phyloP scores from a whole-genome alignment of 2,113 vertebrate species.

The Daboia siamensis region DNA sequence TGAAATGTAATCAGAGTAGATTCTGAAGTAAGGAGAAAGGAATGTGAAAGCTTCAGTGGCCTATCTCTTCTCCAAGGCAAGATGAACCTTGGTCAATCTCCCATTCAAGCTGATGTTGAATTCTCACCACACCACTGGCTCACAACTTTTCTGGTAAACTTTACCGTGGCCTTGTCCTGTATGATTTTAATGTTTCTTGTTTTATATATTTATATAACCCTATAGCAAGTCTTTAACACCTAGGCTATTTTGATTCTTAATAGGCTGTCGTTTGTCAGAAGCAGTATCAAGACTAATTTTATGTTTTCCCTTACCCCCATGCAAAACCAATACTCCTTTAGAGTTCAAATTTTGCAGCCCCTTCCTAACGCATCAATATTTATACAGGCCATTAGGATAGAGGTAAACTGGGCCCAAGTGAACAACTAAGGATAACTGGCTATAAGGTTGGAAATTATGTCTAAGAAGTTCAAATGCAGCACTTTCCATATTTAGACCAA shows the following conservation, averaged over 20 bases:
- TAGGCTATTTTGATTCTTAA: conserved; percentile 50
- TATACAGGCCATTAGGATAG: conserved; percentile 59
- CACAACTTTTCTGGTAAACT: conserved; percentile 40
- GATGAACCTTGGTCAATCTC: not conserved
- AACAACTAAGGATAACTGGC: conserved; percentile 52
- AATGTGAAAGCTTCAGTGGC: not conserved
- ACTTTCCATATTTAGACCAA: conserved; percentile 2
- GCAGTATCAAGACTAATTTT: conserved; percentile 49
- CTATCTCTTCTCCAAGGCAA: not conserved
- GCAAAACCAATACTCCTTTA: conserved; percentile 33
- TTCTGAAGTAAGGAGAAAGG: not conserved
- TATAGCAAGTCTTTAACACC: conserved; percentile 56
- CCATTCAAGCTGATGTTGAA: not conserved
- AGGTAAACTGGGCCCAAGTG: conserved; percentile 44
- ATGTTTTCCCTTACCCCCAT: conserved; percentile 52
- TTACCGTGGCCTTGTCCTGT: conserved; percentile 48
- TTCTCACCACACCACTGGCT: not conserved
- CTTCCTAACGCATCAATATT: conserved; percentile 44
- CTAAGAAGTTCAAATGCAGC: conserved; percentile 46
- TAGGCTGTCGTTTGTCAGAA: conserved; percentile 56
- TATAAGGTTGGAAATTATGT: conserved; percentile 41
- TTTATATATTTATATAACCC: conserved; percentile 59
- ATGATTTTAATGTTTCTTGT: conserved; percentile 59
- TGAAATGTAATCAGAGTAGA: not conserved
- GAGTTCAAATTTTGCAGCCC: conserved; percentile 50